Conservation (phyloP, 37 sponge, comb jelly and placozoan species). For the Petrosia ficiformis region DNA sequence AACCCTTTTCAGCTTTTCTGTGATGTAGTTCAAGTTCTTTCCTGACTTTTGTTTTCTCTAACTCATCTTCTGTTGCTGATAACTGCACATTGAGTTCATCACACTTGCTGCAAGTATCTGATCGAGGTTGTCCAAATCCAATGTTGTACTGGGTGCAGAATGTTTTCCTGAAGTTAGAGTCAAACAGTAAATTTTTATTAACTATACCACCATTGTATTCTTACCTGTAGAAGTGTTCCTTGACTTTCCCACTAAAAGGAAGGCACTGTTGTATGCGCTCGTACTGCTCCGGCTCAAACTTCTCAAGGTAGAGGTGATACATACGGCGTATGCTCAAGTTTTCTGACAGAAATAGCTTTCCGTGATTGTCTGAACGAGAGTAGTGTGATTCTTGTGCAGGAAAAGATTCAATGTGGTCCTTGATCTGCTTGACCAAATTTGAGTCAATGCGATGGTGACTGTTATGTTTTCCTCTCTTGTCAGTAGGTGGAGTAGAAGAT, state of each 20-base stretch:
- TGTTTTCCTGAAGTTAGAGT: conserved; percentile 40
- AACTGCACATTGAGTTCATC: conserved; percentile 21
- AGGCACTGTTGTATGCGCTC: no score
- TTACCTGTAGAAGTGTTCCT: no score
- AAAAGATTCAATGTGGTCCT: neutral
- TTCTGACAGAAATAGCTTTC: neutral
- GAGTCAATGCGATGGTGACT: neutral
- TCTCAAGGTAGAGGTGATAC: conserved; percentile 37
- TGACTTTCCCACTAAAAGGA: no score
- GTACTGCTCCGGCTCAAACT: no score
- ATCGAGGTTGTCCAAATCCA: conserved; percentile 45
- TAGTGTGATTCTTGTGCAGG: neutral
- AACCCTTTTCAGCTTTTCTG: conserved; percentile 31
- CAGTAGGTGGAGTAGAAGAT: neutral
- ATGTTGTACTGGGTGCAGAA: conserved; percentile 48
- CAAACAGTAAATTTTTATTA: no score
- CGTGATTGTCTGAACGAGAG: neutral
- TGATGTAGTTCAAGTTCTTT: conserved; percentile 34
- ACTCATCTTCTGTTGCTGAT: conserved; percentile 5
- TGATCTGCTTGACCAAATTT: neutral
- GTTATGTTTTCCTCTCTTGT: conserved; percentile 21
- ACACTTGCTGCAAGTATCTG: conserved; percentile 46
- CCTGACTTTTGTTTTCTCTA: neutral
- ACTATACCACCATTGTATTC: no score
- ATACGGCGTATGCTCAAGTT: conserved; percentile 30